Evolutionary conservation across 2,113 vertebrate species (phyloP), one percentile per base, ranked within the genome.

Genomic region (Corythaeola cristata): DNA sequence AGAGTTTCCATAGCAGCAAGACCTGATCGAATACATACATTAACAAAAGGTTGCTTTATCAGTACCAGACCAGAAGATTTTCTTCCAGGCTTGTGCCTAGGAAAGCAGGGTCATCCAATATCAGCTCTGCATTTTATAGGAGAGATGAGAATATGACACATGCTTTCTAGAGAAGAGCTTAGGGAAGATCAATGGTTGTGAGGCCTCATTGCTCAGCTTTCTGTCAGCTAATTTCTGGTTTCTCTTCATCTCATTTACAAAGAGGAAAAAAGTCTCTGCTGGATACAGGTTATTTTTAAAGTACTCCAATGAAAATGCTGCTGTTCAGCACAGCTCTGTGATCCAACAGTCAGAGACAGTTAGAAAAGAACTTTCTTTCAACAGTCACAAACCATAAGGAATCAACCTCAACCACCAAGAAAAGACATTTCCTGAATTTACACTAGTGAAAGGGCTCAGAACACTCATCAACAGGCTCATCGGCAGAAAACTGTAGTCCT

Each of bases 11-110:
- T 30, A 83, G 89, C 84, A 95, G 81, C 89, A 82, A 62, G 55
- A 91, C 71, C 77, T 66, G 68, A 89, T 19, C 5, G 3, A 82
- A 66, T 20, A 58, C 0, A 0, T 23, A 52, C 47, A 9, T 58
- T 72, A 92, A 95, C 72, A 95, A 85, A 87, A 93, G 82, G 64
- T 10, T 73, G 81, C 11, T 95, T 93, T 93, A 96, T 94, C 92
- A 68, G 85, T 75, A 88, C 30, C 27, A n/a, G 66, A 15, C 58
- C 88, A 92, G 89, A 86, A 33, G 26, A 82, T 41, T 77, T 89
- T 89, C 87, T 82, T 74, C 71, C 78, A 73, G 88, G 66, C 45
- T 44, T 52, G 27, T 79, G 53, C 89, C 67, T 58, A 73, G 67
- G 68, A 91, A 9, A 90, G 53, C 50, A 79, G 63, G 55, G 45